phyloP scores from a whole-genome alignment of 2,888 invertebrate species.

The Iselma pallidipennis region DNA sequence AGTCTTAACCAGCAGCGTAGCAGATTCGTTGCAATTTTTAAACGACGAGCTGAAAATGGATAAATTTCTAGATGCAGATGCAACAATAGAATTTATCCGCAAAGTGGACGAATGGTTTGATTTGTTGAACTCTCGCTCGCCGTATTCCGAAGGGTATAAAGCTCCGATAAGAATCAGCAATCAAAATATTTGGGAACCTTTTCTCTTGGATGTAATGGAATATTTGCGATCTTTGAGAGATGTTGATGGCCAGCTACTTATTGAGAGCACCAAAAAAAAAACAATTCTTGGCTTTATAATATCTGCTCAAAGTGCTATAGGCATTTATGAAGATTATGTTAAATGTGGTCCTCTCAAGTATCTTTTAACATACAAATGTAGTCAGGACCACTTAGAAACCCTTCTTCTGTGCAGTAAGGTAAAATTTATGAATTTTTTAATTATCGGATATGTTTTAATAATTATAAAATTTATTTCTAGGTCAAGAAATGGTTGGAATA shows the following conservation, averaged over 20 bases:
- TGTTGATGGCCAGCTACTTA: too few relatives aligned
- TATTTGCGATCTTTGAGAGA: neutral
- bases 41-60: neutral
- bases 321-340: conserved; percentile 3
- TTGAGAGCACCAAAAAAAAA: neutral
- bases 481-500: conserved; percentile 28
- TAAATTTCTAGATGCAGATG: conserved; percentile 11
- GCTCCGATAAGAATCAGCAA: neutral
- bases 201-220: neutral
- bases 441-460: too few relatives aligned
- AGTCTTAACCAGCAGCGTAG: conserved; percentile 22
- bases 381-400: conserved; percentile 26
- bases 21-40: conserved; percentile 19
- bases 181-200: neutral
- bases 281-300: too few relatives aligned
- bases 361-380: conserved; percentile 28
- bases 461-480: too few relatives aligned
- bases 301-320: conserved; percentile 1
- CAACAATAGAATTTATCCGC: conserved; percentile 23
- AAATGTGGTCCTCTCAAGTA: conserved; percentile 1
- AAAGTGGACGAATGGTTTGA: conserved; percentile 37
- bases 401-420: conserved; percentile 4
- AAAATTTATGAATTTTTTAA: too few relatives aligned
- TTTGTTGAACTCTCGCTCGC: conserved; percentile 29
- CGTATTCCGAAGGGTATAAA: neutral